Conservation (phyloP, 23 tunicate genomes). For the Oikopleura vanhoeffeni region DNA sequence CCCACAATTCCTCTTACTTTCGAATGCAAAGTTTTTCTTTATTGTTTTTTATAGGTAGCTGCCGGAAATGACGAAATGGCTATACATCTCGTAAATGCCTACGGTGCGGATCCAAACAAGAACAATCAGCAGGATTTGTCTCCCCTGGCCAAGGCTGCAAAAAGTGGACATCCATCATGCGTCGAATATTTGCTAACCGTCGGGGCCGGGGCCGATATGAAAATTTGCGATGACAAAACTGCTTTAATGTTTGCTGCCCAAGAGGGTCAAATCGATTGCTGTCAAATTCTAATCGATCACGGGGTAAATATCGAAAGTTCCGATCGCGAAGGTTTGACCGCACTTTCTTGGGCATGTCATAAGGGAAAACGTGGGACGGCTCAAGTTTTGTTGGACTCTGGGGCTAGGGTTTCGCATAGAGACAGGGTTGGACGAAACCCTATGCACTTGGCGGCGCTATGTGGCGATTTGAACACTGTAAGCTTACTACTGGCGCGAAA, state of each 20-base stretch:
- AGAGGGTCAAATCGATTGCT: not conserved
- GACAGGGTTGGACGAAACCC: slow-evolving; percentile 52
- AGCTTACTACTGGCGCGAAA: slow-evolving; percentile 18
- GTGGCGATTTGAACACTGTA: slow-evolving; percentile 33
- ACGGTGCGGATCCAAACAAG: not conserved
- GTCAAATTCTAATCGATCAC: slow-evolving; percentile 3
- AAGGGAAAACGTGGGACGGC: slow-evolving; percentile 43
- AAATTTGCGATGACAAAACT: not conserved
- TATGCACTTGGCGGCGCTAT: slow-evolving; percentile 56
- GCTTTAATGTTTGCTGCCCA: not conserved
- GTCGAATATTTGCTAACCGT: slow-evolving; percentile 40
- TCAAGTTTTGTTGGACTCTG: slow-evolving; percentile 37
- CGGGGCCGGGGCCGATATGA: slow-evolving; percentile 21
- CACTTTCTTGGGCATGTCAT: slow-evolving; percentile 60
- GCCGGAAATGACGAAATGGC: not conserved
- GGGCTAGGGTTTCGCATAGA: slow-evolving; percentile 41
- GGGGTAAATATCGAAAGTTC: slow-evolving; percentile 44
- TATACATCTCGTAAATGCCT: not conserved
- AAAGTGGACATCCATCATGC: slow-evolving; percentile 41
- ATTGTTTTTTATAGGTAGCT: no score
- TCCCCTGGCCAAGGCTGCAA: slow-evolving; percentile 59
- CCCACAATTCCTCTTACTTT: no score
- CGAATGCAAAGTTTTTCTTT: no score
- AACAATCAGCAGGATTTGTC: slow-evolving; percentile 22
- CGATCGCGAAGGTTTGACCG: slow-evolving; percentile 81